Percentiles rank a stretch among this genome's conserved stretches.
phyloP scores from a whole-genome alignment of 2,888 invertebrate genomes.

The Rotaria macrura region DNA sequence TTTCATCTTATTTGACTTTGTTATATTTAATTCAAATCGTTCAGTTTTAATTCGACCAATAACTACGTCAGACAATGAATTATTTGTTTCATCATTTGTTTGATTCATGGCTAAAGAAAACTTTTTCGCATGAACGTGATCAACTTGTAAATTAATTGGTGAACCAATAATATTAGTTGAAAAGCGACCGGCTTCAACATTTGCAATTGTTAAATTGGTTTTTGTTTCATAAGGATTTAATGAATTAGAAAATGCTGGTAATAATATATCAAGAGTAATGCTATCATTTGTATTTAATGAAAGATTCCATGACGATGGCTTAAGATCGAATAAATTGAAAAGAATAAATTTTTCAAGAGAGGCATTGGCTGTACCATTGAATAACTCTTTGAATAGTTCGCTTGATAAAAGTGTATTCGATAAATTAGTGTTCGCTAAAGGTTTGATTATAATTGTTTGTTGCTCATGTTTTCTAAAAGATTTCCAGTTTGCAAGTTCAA shows the following conservation, averaged over 20 bases:
- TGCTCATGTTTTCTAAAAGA: background rate
- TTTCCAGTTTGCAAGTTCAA: background rate
- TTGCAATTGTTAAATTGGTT: background rate
- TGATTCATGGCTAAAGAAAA: background rate
- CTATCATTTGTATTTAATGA: background rate
- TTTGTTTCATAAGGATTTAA: background rate
- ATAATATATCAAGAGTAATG: background rate
- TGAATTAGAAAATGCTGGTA: background rate
- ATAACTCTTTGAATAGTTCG: background rate
- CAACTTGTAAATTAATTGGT: background rate
- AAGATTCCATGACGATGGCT: background rate
- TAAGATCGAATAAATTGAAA: background rate
- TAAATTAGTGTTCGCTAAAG: background rate
- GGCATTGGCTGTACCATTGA: background rate
- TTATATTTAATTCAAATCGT: background rate
- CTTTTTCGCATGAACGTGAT: background rate
- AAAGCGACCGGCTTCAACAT: background rate
- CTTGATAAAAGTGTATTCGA: background rate
- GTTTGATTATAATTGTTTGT: background rate
- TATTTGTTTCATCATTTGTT: background rate
- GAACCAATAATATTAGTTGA: background rate
- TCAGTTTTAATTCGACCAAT: background rate
- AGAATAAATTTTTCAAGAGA: background rate
- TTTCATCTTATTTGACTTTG: background rate
- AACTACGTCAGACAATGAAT: background rate